These are phyloP conservation scores for Apantesis nais DNA, from an alignment of 2,888 invertebrate genomes.

Conservation along the genomic window DNA sequence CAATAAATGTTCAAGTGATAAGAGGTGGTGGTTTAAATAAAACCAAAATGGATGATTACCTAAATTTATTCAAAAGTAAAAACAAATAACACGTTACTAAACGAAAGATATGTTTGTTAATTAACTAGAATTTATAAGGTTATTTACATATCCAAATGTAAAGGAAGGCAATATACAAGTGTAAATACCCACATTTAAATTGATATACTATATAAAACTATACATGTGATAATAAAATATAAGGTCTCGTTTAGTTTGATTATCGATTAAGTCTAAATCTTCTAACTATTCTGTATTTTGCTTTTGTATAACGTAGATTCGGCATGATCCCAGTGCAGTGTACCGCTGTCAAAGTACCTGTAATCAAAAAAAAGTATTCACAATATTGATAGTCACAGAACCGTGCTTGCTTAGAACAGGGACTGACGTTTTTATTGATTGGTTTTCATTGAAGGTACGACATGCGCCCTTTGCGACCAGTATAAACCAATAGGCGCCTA, in stretches of 20 bases:
- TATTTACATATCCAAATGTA: too few relatives aligned
- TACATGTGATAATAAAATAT: background rate
- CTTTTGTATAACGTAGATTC: conserved; percentile 60
- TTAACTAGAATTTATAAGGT: too few relatives aligned
- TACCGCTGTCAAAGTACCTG: conserved; percentile 66
- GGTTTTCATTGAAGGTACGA: background rate
- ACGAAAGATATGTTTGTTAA: too few relatives aligned
- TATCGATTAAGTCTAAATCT: too few relatives aligned
- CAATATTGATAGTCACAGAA: background rate
- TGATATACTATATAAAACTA: too few relatives aligned
- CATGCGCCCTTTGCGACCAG: background rate
- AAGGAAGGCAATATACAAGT: too few relatives aligned
- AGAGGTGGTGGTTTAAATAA: too few relatives aligned
- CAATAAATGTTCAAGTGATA: too few relatives aligned
- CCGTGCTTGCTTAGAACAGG: background rate
- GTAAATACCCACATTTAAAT: too few relatives aligned
- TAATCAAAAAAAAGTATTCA: conserved; percentile 23
- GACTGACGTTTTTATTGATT: background rate
- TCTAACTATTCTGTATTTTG: conserved; percentile 36
- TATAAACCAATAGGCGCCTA: background rate
- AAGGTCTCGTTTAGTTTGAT: background rate
- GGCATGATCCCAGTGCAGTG: conserved; percentile 72
- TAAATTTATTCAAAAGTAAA: too few relatives aligned
- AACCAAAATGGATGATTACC: too few relatives aligned
- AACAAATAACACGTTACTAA: too few relatives aligned